These are phyloP conservation scores for Agrochola macilenta DNA, from an alignment of 2,888 invertebrate genomes.

Conservation along the genomic window DNA sequence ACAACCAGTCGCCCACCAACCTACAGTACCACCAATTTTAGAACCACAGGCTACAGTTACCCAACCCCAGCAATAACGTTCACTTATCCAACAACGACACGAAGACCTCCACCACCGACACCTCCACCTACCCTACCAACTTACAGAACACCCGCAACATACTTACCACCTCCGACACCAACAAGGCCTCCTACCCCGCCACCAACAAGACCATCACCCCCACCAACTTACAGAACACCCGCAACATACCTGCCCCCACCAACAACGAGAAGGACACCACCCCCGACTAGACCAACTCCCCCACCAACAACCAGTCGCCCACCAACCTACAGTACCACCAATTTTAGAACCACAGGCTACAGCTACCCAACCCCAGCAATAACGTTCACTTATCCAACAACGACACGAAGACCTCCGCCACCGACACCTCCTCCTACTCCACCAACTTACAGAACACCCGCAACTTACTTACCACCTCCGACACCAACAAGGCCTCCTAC, in stretches of 20 bases:
- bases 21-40: constrained; percentile 35
- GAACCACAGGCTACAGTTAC: constrained; percentile 68
- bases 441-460: too few species aligned
- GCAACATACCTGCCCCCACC: background rate
- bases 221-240: constrained; percentile 22
- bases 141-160: too few species aligned
- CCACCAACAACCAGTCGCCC: constrained; percentile 40
- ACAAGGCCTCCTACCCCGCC: constrained; percentile 34
- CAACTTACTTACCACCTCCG: constrained; percentile 19
- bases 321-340: constrained; percentile 11
- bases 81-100: constrained; percentile 61
- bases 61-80: constrained; percentile 60
- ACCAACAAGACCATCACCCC: constrained; percentile 45
- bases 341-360: constrained; percentile 67
- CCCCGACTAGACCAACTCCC: constrained; percentile 49
- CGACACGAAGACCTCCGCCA: constrained; percentile 44
- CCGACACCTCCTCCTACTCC: background rate
- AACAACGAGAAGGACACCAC: constrained; percentile 36
- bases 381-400: constrained; percentile 62
- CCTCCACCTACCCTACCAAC: too few species aligned
- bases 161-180: constrained; percentile 25
- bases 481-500: too few species aligned
- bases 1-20: constrained; percentile 20
- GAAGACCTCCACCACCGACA: constrained; percentile 25
- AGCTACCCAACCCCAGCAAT: constrained; percentile 62